Base-by-base conservation (phyloP, 1,140 invertebrate species). In the Anastatus disparis region DNA sequence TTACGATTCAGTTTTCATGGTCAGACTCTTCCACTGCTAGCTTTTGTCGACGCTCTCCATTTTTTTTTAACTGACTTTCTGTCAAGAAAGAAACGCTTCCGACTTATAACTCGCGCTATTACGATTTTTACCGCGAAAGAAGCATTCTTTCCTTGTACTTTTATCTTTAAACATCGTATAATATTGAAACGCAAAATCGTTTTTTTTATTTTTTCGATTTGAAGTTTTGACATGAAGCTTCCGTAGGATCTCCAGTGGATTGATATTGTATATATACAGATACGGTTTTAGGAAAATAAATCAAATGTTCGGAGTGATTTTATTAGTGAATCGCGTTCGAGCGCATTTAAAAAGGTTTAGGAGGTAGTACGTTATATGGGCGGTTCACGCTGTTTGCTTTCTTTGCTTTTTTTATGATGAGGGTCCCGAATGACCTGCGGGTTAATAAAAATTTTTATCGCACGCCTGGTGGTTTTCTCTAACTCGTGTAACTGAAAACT, bases 1-100 rank as follows among this genome's bases (percentile, higher is more conserved):
- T 82, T 79, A 79, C 74, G 76, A 74, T 71, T 74, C 65, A 53
- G 42, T 50, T 68, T 62, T 72, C 72, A 68, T 64, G 59, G 64
- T 58, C 71, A 71, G 70, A 48, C 31, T 44, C 10, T 68, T 64
- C 58, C 10, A 3, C 22, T 24, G 4, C 9, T 12, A 13, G 15
- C 29, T 26, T 35, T 7, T 3, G 2, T 26, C 55, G 17, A 24
- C 6, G 20, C 13, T 3, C 53, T 6, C 27, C 22, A 24, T 42
- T 42, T 42, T 42, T 26, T 26, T 3, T 24, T 9, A 4, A 17
- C 42, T 15, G 42, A 17, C 7, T n/a, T n/a, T n/a, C 55, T 7
- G 46, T 50, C 46, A 13, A 50, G 46, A 69, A 74, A 65, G 70
- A 74, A 78, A 72, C 65, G 58, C 74, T 78, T 75, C 73, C 69